A percentile compares a stretch with the other conserved stretches of the same genome.
phyloP scores from a whole-genome alignment of 2,888 invertebrate genomes.

The Xestia ashworthii region DNA sequence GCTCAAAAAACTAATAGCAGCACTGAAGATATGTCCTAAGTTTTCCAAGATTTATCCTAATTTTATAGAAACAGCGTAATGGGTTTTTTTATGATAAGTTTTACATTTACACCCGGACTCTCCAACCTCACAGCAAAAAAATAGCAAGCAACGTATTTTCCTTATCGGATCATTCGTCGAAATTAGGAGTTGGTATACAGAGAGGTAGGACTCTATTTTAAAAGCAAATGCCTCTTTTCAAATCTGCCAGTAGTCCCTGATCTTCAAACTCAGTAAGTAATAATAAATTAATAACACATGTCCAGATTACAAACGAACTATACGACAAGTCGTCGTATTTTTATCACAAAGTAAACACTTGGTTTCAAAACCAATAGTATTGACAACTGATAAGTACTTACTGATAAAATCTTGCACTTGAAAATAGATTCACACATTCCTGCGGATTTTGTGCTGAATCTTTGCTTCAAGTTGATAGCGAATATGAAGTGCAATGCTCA shows the following conservation, averaged over 20 bases:
- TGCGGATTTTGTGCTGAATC: constrained; percentile 9
- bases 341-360: constrained; percentile 34
- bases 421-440: constrained; percentile 29
- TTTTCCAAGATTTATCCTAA: background rate
- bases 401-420: constrained; percentile 51
- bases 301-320: constrained; percentile 9
- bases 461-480: constrained; percentile 1
- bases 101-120: background rate
- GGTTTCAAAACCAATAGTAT: constrained; percentile 28
- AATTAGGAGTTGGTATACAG: background rate
- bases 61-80: background rate
- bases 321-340: constrained; percentile 20
- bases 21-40: background rate
- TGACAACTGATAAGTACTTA: constrained; percentile 27
- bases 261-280: background rate
- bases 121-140: background rate
- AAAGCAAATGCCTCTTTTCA: background rate
- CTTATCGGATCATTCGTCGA: background rate
- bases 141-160: background rate
- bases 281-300: constrained; percentile 1
- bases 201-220: background rate
- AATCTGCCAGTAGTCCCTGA: background rate
- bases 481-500: background rate
- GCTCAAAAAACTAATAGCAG: too few relatives aligned
- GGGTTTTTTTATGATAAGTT: background rate